Base-by-base conservation (phyloP, 2,113 vertebrate species). In the Sylvia atricapilla region DNA sequence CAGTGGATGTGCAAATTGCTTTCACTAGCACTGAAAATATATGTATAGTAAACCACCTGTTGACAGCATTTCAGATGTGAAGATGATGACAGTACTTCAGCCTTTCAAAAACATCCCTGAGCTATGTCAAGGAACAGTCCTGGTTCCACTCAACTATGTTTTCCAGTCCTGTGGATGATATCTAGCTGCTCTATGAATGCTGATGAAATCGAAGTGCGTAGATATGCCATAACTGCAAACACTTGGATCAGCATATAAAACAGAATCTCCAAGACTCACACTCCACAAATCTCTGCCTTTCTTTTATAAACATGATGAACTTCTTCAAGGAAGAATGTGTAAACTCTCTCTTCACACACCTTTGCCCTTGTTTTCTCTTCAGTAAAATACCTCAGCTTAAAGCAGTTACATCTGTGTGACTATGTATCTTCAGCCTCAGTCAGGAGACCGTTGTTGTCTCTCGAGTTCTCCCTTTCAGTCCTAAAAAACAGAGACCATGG, bases 291-390 rank as follows among this genome's bases (percentile, higher is more conserved):
- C 41, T 64, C 73, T 94, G 66, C 35, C n/a, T 89, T 66, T 89
- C 73, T 91, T 80, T 84, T 94, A 75, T 94, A 94, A 95, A 97
- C 93, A 92, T 28, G 79, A 12, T 46, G 72, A 89, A 62, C 49
- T 89, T 44, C 17, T 44, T 44, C 70, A 73, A 84, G 47, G 52
- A 93, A 85, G 91, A 95, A 91, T 96, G 81, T 95, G 59, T 94
- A 95, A 94, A 96, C 91, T 91, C 69, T 93, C 52, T 53, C 41
- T 82, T 94, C 73, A 50, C 46, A 79, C 77, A 93, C 84, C 81
- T 96, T 95, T 87, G 30, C 69, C 81, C 74, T 94, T 87, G 69
- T 91, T 93, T 82, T 73, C 19, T 84, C n/a, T 72, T 82, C 41
- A 84, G 27, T 47, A 70, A 81, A 91, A 53, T 89, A 69, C 50